Conservation (phyloP, 2,113 vertebrate species). For the Taxidea taxus region DNA sequence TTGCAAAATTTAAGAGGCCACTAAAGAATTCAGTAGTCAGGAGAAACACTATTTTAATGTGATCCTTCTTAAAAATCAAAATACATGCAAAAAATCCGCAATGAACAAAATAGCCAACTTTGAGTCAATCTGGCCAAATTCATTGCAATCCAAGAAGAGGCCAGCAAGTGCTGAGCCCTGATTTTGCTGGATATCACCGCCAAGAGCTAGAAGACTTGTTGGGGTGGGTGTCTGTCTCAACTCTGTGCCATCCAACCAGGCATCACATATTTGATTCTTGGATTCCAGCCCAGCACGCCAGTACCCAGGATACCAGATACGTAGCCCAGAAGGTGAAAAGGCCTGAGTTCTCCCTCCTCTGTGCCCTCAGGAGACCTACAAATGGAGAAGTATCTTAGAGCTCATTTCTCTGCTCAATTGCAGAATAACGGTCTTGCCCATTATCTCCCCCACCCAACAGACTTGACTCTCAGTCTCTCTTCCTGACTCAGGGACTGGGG, state of each 20-base stretch:
- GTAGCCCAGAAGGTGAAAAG: background rate
- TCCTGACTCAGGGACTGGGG: background rate
- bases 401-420: background rate
- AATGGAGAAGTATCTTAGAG: conserved; percentile 17
- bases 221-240: too few relatives aligned
- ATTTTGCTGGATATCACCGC: background rate
- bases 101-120: background rate
- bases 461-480: background rate
- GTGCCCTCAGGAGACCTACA: background rate
- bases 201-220: background rate
- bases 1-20: background rate
- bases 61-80: background rate
- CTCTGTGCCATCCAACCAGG: accelerated
- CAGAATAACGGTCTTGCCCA: background rate
- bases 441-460: background rate
- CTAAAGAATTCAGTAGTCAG: background rate
- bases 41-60: background rate
- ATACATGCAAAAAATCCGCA: background rate
- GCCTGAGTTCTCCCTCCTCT: background rate
- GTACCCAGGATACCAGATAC: background rate
- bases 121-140: background rate
- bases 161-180: background rate
- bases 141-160: background rate
- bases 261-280: accelerated
- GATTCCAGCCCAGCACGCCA: background rate